Evolutionary conservation across 1,140 invertebrate genomes (phyloP).

Genomic region (Drosophila bocki): DNA sequence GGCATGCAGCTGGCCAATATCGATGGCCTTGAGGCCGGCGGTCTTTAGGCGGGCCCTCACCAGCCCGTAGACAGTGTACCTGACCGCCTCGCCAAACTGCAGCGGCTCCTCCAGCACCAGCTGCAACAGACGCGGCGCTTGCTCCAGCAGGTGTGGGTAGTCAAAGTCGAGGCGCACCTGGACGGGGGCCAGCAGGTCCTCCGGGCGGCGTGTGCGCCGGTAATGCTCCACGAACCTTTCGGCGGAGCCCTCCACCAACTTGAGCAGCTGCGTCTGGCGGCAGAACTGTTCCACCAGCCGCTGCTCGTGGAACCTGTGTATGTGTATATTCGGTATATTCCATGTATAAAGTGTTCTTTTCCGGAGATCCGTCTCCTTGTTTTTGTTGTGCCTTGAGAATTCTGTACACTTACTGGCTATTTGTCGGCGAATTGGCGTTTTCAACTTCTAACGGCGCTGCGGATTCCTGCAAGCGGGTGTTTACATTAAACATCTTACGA

Average conservation of each 20-base stretch:
- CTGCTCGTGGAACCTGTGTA: neutral
- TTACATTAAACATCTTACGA: no score
- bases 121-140: slow-evolving; percentile 44
- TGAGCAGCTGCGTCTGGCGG: slow-evolving; percentile 54
- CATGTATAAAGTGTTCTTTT: neutral
- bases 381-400: no score
- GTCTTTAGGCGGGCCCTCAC: slow-evolving; percentile 53
- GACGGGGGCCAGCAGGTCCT: slow-evolving; percentile 66
- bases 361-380: no score
- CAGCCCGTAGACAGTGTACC: slow-evolving; percentile 62
- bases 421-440: no score
- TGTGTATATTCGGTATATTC: neutral
- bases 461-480: no score
- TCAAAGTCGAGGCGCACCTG: slow-evolving; percentile 62
- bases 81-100: slow-evolving; percentile 68
- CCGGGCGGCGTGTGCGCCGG: slow-evolving; percentile 38
- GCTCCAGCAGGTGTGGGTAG: slow-evolving; percentile 49
- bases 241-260: slow-evolving; percentile 58
- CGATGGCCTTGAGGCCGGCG: slow-evolving; percentile 51
- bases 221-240: slow-evolving; percentile 52
- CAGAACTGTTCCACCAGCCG: slow-evolving; percentile 57
- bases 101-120: slow-evolving; percentile 65
- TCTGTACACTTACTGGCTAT: no score
- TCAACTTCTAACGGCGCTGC: no score
- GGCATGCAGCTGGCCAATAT: slow-evolving; percentile 72